Percentiles rank a stretch among this genome's conserved stretches.
These are phyloP conservation scores for Fundulus diaphanus DNA, from an alignment of 2,797 vertebrate species.

Conservation along the genomic window DNA sequence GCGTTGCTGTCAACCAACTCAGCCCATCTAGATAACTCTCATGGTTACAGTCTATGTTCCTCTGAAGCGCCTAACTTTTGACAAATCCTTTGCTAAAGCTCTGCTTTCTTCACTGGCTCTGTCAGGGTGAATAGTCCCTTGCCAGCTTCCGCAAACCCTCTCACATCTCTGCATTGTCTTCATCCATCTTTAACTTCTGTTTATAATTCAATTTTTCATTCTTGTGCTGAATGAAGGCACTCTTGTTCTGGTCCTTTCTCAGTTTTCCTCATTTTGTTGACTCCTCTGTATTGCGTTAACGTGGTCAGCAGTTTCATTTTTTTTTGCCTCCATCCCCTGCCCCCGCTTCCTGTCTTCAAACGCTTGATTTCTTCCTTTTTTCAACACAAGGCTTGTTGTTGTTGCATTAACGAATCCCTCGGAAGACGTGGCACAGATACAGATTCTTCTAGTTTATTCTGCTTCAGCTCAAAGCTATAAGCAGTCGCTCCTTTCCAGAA, in stretches of 20 bases:
- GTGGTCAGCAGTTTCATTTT: slow-evolving; percentile 33
- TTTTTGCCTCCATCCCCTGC: slow-evolving; percentile 6
- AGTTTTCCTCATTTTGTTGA: slow-evolving; percentile 8
- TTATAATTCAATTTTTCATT: slow-evolving; percentile 29
- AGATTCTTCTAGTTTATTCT: slow-evolving; percentile 20
- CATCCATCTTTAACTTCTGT: slow-evolving; percentile 21
- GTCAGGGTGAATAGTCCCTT: slow-evolving; percentile 65
- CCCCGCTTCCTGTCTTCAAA: slow-evolving; percentile 30
- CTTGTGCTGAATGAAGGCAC: slow-evolving; percentile 13
- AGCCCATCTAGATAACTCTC: slow-evolving; percentile 26
- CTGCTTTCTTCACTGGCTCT: slow-evolving; percentile 50
- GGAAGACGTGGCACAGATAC: slow-evolving; percentile 71
- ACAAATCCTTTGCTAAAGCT: slow-evolving; percentile 60
- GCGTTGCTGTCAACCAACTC: slow-evolving; percentile 60
- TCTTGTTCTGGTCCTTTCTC: not conserved
- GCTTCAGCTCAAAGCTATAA: slow-evolving; percentile 42
- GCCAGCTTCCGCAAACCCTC: slow-evolving; percentile 60
- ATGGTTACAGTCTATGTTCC: slow-evolving; percentile 28
- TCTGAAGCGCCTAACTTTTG: slow-evolving; percentile 56
- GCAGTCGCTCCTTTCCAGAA: slow-evolving; percentile 34
- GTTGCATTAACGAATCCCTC: slow-evolving; percentile 68
- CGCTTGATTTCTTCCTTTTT: slow-evolving; percentile 39
- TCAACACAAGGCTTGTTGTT: slow-evolving; percentile 32
- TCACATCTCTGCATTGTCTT: slow-evolving; percentile 47
- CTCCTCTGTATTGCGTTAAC: slow-evolving; percentile 6